phyloP scores from a whole-genome alignment of 2,113 vertebrate species.

The Tachysurus fulvidraco region DNA sequence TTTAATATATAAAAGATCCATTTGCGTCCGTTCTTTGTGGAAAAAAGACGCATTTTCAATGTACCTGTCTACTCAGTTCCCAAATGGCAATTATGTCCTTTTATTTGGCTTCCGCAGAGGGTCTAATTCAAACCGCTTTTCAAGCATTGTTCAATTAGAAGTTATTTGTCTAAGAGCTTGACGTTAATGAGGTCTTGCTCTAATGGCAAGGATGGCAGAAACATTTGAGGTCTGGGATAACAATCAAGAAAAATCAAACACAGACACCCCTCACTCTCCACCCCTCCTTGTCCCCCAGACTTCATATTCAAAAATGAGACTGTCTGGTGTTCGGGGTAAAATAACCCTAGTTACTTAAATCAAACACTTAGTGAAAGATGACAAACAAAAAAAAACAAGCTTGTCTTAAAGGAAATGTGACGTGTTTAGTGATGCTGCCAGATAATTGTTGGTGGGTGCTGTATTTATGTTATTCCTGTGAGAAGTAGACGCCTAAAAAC shows the following conservation, averaged over 20 bases:
- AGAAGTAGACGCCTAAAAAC: neutral
- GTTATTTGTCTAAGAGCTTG: slow-evolving; percentile 76
- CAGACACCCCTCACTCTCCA: neutral
- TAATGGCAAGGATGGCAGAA: slow-evolving; percentile 60
- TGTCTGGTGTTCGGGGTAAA: neutral
- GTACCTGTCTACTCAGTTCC: slow-evolving; percentile 63
- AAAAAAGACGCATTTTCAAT: slow-evolving; percentile 7
- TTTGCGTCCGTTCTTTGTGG: slow-evolving; percentile 14
- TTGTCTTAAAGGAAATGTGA: neutral
- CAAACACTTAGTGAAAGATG: neutral
- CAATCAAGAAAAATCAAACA: slow-evolving; percentile 43
- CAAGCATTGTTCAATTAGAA: slow-evolving; percentile 75
- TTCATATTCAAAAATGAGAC: slow-evolving; percentile 6
- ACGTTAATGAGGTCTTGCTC: slow-evolving; percentile 70
- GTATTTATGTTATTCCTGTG: neutral
- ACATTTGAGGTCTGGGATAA: slow-evolving; percentile 60
- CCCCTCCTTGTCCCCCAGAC: neutral
- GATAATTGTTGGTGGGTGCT: neutral
- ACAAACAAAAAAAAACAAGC: neutral
- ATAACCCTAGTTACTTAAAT: neutral
- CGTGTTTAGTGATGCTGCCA: neutral
- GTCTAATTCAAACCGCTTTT: slow-evolving; percentile 69
- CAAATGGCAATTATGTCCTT: slow-evolving; percentile 76
- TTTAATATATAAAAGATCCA: neutral
- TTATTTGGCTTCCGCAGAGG: slow-evolving; percentile 73